phyloP scores from a whole-genome alignment of 2,888 invertebrate genomes.

The Orthosia incerta region DNA sequence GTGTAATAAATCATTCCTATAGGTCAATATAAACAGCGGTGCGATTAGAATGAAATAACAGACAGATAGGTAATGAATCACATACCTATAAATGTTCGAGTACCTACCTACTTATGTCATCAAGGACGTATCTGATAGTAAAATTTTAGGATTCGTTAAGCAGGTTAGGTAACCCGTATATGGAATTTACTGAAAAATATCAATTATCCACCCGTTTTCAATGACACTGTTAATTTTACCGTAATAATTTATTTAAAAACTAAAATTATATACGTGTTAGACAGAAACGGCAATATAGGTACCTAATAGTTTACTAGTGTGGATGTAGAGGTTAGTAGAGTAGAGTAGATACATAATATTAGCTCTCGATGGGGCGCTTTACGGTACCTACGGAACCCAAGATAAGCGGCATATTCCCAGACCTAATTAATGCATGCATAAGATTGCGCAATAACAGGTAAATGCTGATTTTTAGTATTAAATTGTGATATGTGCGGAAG shows the following conservation, averaged over 20 bases:
- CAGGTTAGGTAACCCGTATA: background rate
- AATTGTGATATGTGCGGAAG: conserved; percentile 1
- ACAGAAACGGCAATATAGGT: no score
- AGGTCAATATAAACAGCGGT: background rate
- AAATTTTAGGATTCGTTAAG: background rate
- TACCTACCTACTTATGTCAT: background rate
- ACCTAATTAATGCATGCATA: background rate
- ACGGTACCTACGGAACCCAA: background rate
- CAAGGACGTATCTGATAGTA: background rate
- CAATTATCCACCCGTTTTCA: no score
- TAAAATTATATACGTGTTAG: no score
- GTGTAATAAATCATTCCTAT: no score
- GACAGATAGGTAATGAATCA: background rate
- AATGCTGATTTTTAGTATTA: conserved; percentile 15
- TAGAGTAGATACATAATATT: no score
- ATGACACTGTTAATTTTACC: no score
- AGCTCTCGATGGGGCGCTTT: background rate
- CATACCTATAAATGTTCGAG: background rate
- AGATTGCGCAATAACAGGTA: conserved; percentile 13
- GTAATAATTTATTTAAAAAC: no score
- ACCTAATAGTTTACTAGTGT: no score
- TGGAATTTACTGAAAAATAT: background rate
- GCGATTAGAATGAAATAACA: background rate
- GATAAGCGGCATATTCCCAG: background rate
- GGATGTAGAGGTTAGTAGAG: no score